Evolutionary conservation across 2,888 invertebrate species (phyloP).

Genomic region (Limnephilus auricula): DNA sequence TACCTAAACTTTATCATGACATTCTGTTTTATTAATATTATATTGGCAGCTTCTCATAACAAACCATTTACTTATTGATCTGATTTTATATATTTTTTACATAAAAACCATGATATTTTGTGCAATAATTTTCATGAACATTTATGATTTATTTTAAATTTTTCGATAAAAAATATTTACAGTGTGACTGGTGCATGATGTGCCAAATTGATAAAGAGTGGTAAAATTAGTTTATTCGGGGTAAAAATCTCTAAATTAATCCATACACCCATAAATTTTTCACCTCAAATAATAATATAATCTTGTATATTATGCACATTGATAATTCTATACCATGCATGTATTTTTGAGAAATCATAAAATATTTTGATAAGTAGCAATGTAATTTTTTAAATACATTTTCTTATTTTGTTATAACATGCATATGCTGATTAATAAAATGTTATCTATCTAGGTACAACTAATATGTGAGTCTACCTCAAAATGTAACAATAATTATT

Average conservation of each 20-base stretch:
- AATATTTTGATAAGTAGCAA: neutral
- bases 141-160: neutral
- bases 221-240: neutral
- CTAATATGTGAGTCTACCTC: slow-evolving; percentile 16
- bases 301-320: slow-evolving; percentile 2
- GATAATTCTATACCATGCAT: neutral
- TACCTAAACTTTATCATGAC: neutral
- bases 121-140: slow-evolving; percentile 9
- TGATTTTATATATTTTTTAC: neutral
- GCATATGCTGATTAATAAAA: neutral
- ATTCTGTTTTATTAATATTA: neutral
- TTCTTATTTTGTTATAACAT: neutral
- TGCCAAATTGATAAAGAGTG: neutral
- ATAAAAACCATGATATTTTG: neutral
- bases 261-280: neutral
- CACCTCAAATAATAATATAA: neutral
- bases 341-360: neutral
- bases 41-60: neutral
- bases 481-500: neutral
- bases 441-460: neutral
- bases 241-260: neutral
- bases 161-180: neutral
- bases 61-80: neutral
- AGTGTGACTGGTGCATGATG: neutral
- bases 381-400: neutral